Evolutionary conservation across 1,140 invertebrate species (phyloP).

Genomic region (Cydia strobilella): DNA sequence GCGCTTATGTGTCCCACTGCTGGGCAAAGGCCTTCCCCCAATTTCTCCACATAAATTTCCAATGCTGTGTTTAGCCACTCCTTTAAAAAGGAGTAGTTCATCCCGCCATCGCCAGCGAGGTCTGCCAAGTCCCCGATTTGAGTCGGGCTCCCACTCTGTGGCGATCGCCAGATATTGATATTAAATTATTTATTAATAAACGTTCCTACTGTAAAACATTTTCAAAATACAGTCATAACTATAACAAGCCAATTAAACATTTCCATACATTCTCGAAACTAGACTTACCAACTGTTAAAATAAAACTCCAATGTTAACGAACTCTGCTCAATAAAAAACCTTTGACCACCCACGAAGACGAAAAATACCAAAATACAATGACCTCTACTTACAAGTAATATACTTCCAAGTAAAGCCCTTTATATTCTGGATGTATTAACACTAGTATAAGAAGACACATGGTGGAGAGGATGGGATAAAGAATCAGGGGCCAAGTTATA

Average conservation of each 20-base stretch:
- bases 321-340: neutral
- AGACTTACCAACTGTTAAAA: conserved; percentile 4
- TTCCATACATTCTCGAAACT: conserved; percentile 7
- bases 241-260: conserved; percentile 11
- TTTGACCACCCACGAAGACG: neutral
- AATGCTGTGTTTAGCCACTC: no score
- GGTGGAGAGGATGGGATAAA: neutral
- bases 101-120: no score
- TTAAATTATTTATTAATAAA: neutral
- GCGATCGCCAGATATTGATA: no score
- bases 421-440: neutral
- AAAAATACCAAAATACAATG: neutral
- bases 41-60: no score
- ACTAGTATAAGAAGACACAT: neutral
- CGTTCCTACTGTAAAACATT: no score
- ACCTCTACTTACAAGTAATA: neutral
- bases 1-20: no score
- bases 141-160: no score
- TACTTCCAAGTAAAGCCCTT: neutral
- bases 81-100: no score
- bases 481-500: neutral
- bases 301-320: neutral
- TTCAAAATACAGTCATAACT: neutral
- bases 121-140: no score
- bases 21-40: no score